These are phyloP conservation scores for Oxyteleia sp. DNA, from an alignment of 2,888 invertebrate species.

Conservation along the genomic window DNA sequence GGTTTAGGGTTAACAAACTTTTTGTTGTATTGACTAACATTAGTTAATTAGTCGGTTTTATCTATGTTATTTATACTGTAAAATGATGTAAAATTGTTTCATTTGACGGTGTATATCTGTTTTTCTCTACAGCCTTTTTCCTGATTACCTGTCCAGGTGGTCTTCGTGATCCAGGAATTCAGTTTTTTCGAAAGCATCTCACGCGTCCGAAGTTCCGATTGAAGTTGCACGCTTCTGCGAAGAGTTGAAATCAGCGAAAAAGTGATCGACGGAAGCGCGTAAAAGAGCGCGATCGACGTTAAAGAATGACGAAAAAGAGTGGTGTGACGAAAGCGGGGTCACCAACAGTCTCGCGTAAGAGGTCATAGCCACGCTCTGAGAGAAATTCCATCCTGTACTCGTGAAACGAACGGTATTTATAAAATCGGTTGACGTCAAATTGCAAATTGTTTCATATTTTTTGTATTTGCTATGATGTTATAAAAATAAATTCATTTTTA, in stretches of 20 bases:
- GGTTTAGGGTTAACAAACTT: too few species aligned
- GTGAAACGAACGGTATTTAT: conserved; percentile 6
- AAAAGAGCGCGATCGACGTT: conserved; percentile 65
- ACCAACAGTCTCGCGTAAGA: conserved; percentile 73
- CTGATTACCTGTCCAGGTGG: conserved; percentile 63
- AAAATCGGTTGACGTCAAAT: neutral
- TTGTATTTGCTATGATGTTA: too few species aligned
- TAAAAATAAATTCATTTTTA: too few species aligned
- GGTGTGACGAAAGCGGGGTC: conserved; percentile 79
- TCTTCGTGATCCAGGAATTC: conserved; percentile 66
- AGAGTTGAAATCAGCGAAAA: conserved; percentile 41
- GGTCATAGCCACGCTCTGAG: conserved; percentile 67
- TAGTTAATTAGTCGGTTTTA: too few species aligned
- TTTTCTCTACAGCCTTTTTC: conserved; percentile 24
- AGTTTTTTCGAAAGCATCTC: conserved; percentile 47
- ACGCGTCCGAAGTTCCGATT: conserved; percentile 54
- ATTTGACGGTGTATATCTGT: neutral
- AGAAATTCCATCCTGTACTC: conserved; percentile 57
- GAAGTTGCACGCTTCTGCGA: conserved; percentile 49
- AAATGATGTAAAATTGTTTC: too few species aligned
- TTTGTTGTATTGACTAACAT: too few species aligned
- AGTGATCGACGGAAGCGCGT: conserved; percentile 73
- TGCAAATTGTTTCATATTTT: too few species aligned
- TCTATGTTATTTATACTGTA: too few species aligned
- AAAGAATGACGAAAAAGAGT: conserved; percentile 58